A percentile compares a stretch with the other conserved stretches of the same genome.
phyloP scores from a whole-genome alignment of 1,140 invertebrate genomes.

The Platyura marginata region DNA sequence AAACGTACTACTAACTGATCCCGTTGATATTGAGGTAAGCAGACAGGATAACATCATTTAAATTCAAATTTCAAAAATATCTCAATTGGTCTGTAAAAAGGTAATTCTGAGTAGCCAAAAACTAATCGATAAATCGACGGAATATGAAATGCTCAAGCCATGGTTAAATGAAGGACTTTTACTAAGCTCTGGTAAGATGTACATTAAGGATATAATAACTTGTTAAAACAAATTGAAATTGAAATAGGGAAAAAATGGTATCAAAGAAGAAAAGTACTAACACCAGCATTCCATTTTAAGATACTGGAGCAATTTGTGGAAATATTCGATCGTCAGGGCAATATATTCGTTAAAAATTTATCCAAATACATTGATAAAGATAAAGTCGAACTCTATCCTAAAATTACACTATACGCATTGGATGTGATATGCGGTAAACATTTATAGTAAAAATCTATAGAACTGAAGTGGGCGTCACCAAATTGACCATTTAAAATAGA shows the following conservation, averaged over 20 bases:
- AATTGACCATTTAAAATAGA: no score
- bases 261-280: conserved; percentile 55
- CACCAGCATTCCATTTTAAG: conserved; percentile 61
- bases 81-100: no score
- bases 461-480: no score
- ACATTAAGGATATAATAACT: no score
- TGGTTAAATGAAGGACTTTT: conserved; percentile 4
- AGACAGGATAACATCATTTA: no score
- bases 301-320: no score
- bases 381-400: conserved; percentile 30
- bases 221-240: no score
- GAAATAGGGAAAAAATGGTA: no score
- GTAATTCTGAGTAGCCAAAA: background rate
- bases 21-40: background rate
- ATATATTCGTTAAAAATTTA: conserved; percentile 32
- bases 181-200: no score
- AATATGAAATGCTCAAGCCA: background rate
- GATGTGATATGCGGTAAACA: conserved; percentile 62
- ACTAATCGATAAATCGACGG: background rate
- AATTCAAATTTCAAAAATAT: no score
- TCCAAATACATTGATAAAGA: conserved; percentile 28
- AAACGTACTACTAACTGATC: background rate
- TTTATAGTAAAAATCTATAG: no score
- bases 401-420: conserved; percentile 44
- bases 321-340: conserved; percentile 49